Base-by-base conservation (phyloP, 2,113 vertebrate genomes). In the Pteruthius melanotis region DNA sequence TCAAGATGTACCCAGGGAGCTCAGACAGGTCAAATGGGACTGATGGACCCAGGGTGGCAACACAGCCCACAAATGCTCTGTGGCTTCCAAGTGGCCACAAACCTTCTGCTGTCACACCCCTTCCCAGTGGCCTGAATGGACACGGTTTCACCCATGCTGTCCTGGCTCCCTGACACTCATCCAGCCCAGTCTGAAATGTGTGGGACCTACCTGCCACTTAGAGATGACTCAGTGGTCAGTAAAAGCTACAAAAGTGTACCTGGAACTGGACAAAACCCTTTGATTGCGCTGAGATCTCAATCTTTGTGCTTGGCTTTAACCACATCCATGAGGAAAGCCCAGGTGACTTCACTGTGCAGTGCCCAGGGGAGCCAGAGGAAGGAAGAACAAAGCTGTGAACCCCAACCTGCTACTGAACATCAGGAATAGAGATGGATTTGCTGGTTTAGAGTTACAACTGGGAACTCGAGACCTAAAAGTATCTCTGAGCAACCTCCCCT, bases 121-220 rank as follows among this genome's bases (percentile, higher is more conserved):
- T 79, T 53, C 33, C 50, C 66, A 22, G 14, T 39, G 63, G 47
- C 18, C 56, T 35, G 60, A 15, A 6, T 22, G 68, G 47, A 7
- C 31, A 24, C 0, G 0, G 15, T 9, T n/a, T 50, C 53, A 16
- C 42, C 61, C 4, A 0, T 10, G 16, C 52, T 78, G 2, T n/a
- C 54, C 64, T 87, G 54, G 33, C 54, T 45, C 18, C 39, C 54
- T 90, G 65, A 33, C n/a, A 19, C 37, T 52, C 53, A 21, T 10
- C 40, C 40, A 69, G 22, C 24, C 27, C 12, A 15, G 21, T 9
- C 7, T 20, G 56, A 66, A 28, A 3, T 2, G 4, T 65, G 33
- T 72, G 37, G 42, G 49, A 63, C 59, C 20, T 4, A 6, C 39
- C 33, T 59, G 30, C 7, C 27, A 4, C 1, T 6, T 45, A 66